Conservation (phyloP, 2,113 vertebrate species). For the human (Homo sapiens) region DNA sequence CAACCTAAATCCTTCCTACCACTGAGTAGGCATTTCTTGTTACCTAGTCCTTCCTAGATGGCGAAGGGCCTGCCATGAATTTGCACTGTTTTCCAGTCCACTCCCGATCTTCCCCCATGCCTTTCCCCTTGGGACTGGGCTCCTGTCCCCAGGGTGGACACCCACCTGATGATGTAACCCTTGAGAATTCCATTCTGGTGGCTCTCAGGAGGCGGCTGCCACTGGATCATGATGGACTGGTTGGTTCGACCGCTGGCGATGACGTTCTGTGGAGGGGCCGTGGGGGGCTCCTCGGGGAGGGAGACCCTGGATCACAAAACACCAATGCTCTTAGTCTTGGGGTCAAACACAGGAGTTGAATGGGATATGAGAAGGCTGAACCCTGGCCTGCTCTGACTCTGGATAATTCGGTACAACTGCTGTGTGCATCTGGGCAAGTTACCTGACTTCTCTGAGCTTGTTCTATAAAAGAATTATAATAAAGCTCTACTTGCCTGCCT, state of each 20-base stretch:
- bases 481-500: not conserved
- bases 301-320: constrained; percentile 85
- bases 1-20: not conserved
- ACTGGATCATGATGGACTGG: constrained; percentile 99
- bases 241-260: constrained; percentile 97
- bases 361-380: not conserved
- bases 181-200: constrained; percentile 96
- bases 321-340: fast-evolving
- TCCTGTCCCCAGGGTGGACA: fast-evolving
- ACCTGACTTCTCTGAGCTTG: not conserved
- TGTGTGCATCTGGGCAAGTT: not conserved
- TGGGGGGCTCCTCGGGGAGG: constrained; percentile 96
- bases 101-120: fast-evolving
- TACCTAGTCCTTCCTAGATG: not conserved
- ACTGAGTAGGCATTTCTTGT: fast-evolving
- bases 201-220: constrained; percentile 96
- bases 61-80: not conserved
- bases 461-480: not conserved
- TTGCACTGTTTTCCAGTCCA: not conserved
- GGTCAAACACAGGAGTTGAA: fast-evolving
- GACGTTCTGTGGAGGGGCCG: constrained; percentile 94
- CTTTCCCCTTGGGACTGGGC: fast-evolving
- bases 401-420: not conserved
- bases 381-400: not conserved
- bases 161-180: constrained; percentile 94